Percentiles rank a stretch among this genome's conserved stretches.
phyloP scores from a whole-genome alignment of 2,888 invertebrate species.

The Drosophila melanosoma region DNA sequence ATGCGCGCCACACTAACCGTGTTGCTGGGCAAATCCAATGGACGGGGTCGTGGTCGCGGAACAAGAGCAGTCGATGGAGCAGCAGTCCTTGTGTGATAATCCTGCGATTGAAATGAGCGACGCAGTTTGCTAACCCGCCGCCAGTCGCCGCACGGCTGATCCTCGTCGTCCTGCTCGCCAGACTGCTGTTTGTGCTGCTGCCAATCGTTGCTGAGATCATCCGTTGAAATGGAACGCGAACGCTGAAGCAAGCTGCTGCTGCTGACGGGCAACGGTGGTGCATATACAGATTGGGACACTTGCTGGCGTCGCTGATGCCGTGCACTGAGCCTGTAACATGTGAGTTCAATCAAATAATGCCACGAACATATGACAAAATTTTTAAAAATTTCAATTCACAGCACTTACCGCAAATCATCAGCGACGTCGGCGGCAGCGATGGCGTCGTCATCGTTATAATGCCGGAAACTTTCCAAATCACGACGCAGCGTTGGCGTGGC shows the following conservation, averaged over 20 bases:
- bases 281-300: slow-evolving; percentile 71
- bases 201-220: slow-evolving; percentile 85
- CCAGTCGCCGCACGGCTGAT: slow-evolving; percentile 88
- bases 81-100: slow-evolving; percentile 72
- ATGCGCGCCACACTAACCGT: slow-evolving; percentile 86
- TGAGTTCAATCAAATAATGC: slow-evolving; percentile 57
- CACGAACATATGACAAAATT: slow-evolving; percentile 35
- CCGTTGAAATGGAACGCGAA: slow-evolving; percentile 85
- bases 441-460: slow-evolving; percentile 71
- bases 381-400: slow-evolving; percentile 27
- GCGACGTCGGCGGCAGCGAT: slow-evolving; percentile 43
- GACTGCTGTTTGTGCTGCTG: slow-evolving; percentile 81
- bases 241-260: slow-evolving; percentile 70
- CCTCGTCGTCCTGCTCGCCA: slow-evolving; percentile 85
- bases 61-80: neutral
- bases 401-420: slow-evolving; percentile 82
- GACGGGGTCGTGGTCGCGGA: slow-evolving; percentile 62
- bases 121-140: slow-evolving; percentile 88
- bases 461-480: slow-evolving; percentile 84
- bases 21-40: slow-evolving; percentile 85
- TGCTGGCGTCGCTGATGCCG: slow-evolving; percentile 80
- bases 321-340: slow-evolving; percentile 69
- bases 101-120: slow-evolving; percentile 89
- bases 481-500: slow-evolving; percentile 78
- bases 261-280: slow-evolving; percentile 57